These are phyloP conservation scores for Linepithema humile DNA, from an alignment of 1,140 invertebrate genomes.

Conservation along the genomic window DNA sequence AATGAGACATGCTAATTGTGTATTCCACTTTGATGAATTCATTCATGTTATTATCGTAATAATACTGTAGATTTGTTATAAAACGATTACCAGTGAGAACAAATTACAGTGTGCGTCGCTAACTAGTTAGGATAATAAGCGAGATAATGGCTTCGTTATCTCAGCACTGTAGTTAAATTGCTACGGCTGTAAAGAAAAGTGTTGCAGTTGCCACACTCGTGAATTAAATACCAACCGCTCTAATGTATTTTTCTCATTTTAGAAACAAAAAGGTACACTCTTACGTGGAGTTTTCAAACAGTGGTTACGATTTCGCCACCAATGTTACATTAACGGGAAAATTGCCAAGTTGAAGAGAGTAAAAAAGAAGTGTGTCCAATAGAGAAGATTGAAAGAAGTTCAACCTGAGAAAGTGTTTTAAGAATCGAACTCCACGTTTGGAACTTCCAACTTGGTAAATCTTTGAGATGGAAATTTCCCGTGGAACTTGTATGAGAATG, in stretches of 20 bases:
- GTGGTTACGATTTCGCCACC: neutral
- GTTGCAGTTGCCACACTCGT: neutral
- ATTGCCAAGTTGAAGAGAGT: neutral
- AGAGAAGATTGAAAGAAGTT: neutral
- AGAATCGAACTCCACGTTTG: neutral
- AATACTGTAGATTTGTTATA: neutral
- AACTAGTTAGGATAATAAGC: neutral
- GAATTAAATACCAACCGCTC: neutral
- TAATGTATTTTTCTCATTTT: neutral
- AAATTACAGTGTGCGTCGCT: neutral
- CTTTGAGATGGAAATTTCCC: slow-evolving; percentile 3
- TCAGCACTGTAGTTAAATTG: neutral
- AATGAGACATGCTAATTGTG: neutral
- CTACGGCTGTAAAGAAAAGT: neutral
- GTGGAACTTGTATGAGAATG: neutral
- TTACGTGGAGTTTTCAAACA: neutral
- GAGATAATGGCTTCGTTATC: neutral
- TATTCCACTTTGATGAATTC: slow-evolving; percentile 2
- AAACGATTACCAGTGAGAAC: neutral
- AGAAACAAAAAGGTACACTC: neutral
- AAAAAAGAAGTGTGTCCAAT: neutral
- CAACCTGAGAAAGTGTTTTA: neutral
- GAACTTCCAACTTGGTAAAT: slow-evolving; percentile 13
- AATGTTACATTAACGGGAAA: neutral
- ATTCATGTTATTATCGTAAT: slow-evolving; percentile 17